Percentiles rank a stretch among this genome's conserved stretches.
Evolutionary conservation across 2,797 vertebrate genomes (phyloP).

Genomic region (Sarcophilus harrisii): DNA sequence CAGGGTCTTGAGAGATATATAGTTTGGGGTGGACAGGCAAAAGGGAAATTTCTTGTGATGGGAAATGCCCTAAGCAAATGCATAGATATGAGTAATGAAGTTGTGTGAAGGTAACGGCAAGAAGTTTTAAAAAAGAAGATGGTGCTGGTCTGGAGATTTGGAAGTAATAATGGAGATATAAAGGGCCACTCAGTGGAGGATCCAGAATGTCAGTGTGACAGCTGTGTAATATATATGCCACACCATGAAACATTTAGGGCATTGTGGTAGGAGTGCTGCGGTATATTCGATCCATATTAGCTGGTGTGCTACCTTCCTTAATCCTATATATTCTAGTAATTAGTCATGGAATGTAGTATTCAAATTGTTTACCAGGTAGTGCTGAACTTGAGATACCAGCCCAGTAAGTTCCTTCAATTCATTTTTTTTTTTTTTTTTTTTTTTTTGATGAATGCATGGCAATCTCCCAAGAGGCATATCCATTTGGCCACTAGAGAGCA

Average conservation of each 20-base stretch:
- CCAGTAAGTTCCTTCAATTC: background rate
- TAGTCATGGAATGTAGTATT: background rate
- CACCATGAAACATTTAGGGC: background rate
- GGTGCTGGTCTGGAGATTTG: background rate
- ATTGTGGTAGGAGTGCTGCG: background rate
- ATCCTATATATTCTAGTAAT: background rate
- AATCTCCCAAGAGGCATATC: background rate
- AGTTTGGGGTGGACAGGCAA: background rate
- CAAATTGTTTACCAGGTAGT: background rate
- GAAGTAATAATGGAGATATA: background rate
- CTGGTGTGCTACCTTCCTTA: background rate
- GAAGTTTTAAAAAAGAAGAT: background rate
- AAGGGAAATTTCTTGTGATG: background rate
- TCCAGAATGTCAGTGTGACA: constrained; percentile 48
- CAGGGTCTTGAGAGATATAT: constrained; percentile 26
- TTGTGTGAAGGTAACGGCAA: background rate
- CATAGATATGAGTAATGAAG: background rate
- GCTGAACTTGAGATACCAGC: background rate
- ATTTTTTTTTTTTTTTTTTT: background rate
- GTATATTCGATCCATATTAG: background rate
- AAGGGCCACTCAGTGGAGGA: constrained; percentile 5
- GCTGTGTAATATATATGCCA: background rate
- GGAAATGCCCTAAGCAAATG: constrained; percentile 21
- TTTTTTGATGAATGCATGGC: background rate
- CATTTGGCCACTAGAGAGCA: background rate